Evolutionary conservation across 2,113 vertebrate genomes (phyloP).

Genomic region (Coregonus clupeaformis): DNA sequence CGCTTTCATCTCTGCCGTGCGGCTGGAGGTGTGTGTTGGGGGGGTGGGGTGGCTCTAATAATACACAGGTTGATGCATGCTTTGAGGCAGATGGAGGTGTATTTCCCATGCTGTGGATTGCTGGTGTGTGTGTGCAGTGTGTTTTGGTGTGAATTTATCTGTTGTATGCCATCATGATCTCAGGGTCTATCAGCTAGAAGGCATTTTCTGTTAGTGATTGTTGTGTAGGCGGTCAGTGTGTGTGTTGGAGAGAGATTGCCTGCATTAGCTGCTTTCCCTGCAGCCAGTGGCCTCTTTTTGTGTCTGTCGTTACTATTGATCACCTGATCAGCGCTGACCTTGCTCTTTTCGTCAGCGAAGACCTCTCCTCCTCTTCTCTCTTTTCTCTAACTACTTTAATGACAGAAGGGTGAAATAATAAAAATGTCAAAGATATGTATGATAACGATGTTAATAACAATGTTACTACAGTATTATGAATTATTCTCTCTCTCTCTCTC

Average conservation of each 20-base stretch:
- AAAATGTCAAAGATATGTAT: too few relatives aligned
- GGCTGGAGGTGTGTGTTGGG: background rate
- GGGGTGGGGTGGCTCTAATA: background rate
- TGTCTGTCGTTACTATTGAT: slow-evolving; percentile 54
- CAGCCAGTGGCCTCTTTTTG: background rate
- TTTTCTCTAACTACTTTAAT: background rate
- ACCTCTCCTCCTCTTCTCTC: background rate
- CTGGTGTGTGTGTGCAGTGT: background rate
- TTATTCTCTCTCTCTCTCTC: background rate
- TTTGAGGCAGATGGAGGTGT: too few relatives aligned
- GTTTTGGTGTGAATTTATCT: background rate
- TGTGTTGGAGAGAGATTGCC: slow-evolving; percentile 11
- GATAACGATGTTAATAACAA: too few relatives aligned
- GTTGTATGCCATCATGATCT: background rate
- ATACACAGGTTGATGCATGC: too few relatives aligned
- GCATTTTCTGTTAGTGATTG: slow-evolving; percentile 20
- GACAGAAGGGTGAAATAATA: too few relatives aligned
- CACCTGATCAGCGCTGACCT: slow-evolving; percentile 44
- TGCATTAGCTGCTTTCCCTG: slow-evolving; percentile 22
- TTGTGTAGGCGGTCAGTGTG: background rate
- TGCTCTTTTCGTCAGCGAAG: slow-evolving; percentile 8
- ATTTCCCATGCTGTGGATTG: too few relatives aligned
- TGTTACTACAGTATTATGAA: slow-evolving; percentile 3
- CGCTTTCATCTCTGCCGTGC: slow-evolving; percentile 25
- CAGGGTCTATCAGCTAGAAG: too few relatives aligned